These are phyloP conservation scores for Lycorma delicatula DNA, from an alignment of 1,140 invertebrate genomes.

Conservation along the genomic window DNA sequence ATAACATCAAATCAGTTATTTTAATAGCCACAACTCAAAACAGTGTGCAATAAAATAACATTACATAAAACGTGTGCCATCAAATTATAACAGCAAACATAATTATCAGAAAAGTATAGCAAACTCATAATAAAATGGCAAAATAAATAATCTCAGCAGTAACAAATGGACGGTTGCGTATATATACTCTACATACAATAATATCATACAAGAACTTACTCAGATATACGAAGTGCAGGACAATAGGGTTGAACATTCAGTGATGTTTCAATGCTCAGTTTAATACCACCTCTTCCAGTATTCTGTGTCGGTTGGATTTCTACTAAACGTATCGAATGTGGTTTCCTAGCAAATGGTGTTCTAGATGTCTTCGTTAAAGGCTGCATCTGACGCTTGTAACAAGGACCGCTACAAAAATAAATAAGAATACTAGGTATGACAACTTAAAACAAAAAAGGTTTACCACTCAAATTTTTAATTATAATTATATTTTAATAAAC, in stretches of 20 bases:
- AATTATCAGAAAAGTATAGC: conserved; percentile 7
- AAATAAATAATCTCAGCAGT: no score
- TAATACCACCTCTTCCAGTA: conserved; percentile 47
- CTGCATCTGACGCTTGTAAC: conserved; percentile 46
- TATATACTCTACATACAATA: no score
- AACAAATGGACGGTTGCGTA: no score
- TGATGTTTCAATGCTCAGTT: conserved; percentile 46
- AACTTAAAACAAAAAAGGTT: no score
- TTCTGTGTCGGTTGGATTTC: conserved; percentile 55
- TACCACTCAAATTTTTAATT: background rate
- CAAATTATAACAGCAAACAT: no score
- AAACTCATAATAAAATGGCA: background rate
- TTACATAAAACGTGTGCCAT: no score
- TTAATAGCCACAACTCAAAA: no score
- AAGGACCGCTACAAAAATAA: conserved; percentile 30
- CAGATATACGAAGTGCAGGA: conserved; percentile 45
- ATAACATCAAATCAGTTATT: no score
- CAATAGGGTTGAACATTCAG: conserved; percentile 29
- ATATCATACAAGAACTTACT: conserved; percentile 43
- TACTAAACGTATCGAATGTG: conserved; percentile 70
- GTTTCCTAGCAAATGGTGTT: conserved; percentile 47
- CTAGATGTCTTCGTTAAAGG: conserved; percentile 46
- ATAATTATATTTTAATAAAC: background rate
- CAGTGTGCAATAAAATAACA: no score
- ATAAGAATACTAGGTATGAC: no score